Evolutionary conservation across 1,140 invertebrate genomes (phyloP), one percentile per base, ranked within the genome.

Genomic region (Temnothorax longispinosus): DNA sequence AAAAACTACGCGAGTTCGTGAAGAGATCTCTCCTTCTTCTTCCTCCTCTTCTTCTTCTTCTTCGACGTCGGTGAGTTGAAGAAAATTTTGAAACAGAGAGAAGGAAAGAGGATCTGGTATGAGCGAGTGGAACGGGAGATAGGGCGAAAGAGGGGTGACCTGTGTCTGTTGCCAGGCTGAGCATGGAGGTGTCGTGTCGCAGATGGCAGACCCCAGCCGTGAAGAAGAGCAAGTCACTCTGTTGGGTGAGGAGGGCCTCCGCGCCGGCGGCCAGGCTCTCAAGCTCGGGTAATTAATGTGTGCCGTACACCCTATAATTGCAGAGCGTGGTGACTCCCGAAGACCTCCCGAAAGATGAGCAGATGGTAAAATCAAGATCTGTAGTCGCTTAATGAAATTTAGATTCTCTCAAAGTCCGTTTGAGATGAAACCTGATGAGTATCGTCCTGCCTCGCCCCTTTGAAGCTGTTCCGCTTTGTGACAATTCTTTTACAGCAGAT

Each of bases 181-280:
- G 94, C 94, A 96, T 95, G 95, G 95, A 95, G 95, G 94, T 95
- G 95, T 96, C 95, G 94, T 95, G 95, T 95, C 96, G 96, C 97
- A 98, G 98, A 98, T 98, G 98, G 97, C 98, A 95, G 98, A 98
- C 95, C 97, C 98, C 95, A 97, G 98, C 95, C 97, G 98, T 93
- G 98, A 98, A 95, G 98, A 99, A 96, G 98, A 99, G 96, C 98
- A 98, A 96, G 97, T 98, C 91, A 98, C 98, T 92, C 97, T 99
- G 92, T 97, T 99, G 93, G 98, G 98, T 94, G 99, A 99, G 96
- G 98, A 99, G 96, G 98, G 98, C 93, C 97, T 98, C 91, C 97
- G 98, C 95, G 97, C 98, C 94, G 98, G 98, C 95, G 98, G 98
- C 95, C 98, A 98, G 96, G 98, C 98, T 95, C 97, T 99, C 95